These are phyloP conservation scores for Paramuricea clavata DNA, from an alignment of 92 coral and sea anemone genomes.

Conservation along the genomic window DNA sequence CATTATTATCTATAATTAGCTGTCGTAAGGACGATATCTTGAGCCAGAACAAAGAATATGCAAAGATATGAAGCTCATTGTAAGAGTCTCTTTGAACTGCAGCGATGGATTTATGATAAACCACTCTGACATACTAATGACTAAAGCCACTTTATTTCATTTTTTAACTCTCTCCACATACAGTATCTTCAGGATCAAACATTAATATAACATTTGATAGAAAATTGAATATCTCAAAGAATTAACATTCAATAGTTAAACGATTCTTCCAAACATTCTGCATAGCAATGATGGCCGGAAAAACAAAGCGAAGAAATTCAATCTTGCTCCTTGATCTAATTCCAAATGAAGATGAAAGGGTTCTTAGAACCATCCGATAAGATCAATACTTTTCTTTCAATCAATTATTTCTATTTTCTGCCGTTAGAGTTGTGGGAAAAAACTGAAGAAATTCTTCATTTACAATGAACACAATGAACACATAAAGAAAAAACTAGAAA, in stretches of 20 bases:
- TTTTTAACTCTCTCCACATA: too few species aligned
- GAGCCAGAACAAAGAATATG: neutral
- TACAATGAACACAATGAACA: neutral
- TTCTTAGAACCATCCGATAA: neutral
- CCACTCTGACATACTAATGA: neutral
- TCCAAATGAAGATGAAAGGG: neutral
- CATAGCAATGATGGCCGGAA: too few species aligned
- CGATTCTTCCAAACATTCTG: too few species aligned
- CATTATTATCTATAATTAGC: neutral
- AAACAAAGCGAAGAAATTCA: too few species aligned
- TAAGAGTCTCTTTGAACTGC: neutral
- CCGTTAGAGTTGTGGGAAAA: neutral
- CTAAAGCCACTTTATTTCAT: neutral
- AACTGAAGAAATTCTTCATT: neutral
- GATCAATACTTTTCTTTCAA: neutral
- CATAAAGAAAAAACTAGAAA: neutral
- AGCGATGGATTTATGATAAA: neutral
- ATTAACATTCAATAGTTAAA: too few species aligned
- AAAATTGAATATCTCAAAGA: too few species aligned
- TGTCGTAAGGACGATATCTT: neutral
- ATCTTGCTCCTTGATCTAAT: too few species aligned
- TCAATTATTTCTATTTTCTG: neutral
- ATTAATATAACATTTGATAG: too few species aligned
- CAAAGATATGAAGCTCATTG: neutral
- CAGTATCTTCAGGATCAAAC: too few species aligned